These are phyloP conservation scores for Laothoe populi DNA, from an alignment of 2,888 invertebrate genomes.

Conservation along the genomic window DNA sequence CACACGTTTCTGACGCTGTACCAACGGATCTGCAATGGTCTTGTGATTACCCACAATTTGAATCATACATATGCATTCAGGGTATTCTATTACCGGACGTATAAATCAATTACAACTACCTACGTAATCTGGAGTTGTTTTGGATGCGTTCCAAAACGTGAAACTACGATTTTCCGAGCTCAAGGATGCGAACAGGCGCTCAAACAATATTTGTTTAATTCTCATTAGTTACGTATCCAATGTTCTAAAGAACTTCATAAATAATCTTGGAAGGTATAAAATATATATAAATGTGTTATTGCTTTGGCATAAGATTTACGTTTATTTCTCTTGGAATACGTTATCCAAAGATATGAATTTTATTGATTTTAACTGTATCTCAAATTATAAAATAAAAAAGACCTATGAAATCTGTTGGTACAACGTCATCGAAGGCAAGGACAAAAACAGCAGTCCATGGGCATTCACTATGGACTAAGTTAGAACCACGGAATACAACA, in stretches of 20 bases:
- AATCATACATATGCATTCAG: slow-evolving; percentile 16
- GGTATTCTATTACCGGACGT: slow-evolving; percentile 38
- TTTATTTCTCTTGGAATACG: not conserved
- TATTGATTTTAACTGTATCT: not conserved
- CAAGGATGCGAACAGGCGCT: slow-evolving; percentile 15
- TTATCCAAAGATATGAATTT: not conserved
- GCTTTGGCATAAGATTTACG: not conserved
- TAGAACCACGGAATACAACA: slow-evolving; percentile 63
- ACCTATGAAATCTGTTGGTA: slow-evolving; percentile 46
- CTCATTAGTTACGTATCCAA: slow-evolving; percentile 10
- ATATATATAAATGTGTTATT: not conserved
- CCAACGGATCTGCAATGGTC: slow-evolving; percentile 36
- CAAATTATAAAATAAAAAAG: not conserved
- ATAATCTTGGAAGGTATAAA: not conserved
- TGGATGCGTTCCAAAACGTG: slow-evolving; percentile 51
- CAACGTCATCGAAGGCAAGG: slow-evolving; percentile 47
- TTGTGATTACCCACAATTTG: not conserved
- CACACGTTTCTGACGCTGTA: slow-evolving; percentile 43
- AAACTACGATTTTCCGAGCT: slow-evolving; percentile 36
- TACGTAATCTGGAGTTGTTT: slow-evolving; percentile 39
- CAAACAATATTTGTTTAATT: slow-evolving; percentile 21
- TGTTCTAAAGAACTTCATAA: slow-evolving; percentile 20
- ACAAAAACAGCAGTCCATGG: slow-evolving; percentile 55
- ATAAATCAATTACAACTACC: slow-evolving; percentile 53
- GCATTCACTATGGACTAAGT: slow-evolving; percentile 60